phyloP scores from a whole-genome alignment of 2,797 vertebrate species.

The Labroides dimidiatus region DNA sequence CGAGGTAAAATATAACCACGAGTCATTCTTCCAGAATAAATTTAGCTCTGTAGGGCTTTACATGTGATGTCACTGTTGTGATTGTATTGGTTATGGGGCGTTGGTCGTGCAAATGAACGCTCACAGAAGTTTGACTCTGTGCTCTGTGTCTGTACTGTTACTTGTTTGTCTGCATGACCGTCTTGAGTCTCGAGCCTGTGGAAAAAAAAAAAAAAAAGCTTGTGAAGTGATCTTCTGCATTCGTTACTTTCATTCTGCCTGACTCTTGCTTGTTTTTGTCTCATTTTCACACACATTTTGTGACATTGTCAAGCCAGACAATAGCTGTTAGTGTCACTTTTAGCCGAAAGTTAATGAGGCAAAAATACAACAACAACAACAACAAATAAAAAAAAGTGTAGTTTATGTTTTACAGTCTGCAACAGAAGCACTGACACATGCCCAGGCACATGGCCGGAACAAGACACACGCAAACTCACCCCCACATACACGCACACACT shows the following conservation, averaged over 20 bases:
- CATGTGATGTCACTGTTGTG: constrained; percentile 24
- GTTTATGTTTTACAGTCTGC: constrained; percentile 31
- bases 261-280: constrained; percentile 34
- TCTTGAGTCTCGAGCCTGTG: constrained; percentile 39
- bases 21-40: constrained; percentile 23
- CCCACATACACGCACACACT: constrained; percentile 11
- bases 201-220: constrained; percentile 6
- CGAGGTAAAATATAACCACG: constrained; percentile 90
- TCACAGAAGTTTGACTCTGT: constrained; percentile 5
- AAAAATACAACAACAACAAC: constrained; percentile 3
- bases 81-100: constrained; percentile 12
- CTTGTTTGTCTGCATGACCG: constrained; percentile 66
- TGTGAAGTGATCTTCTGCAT: constrained; percentile 30
- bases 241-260: constrained; percentile 23
- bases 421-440: constrained; percentile 52
- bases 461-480: constrained; percentile 1
- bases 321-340: constrained; percentile 42
- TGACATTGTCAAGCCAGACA: constrained; percentile 28
- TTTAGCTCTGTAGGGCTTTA: constrained; percentile 9
- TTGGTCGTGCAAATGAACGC: constrained; percentile 23
- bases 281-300: constrained; percentile 17
- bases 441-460: constrained; percentile 27
- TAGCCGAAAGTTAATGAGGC: constrained; percentile 45
- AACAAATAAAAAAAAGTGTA: constrained; percentile 3
- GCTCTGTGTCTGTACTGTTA: constrained; percentile 34